A percentile compares a stretch with the other conserved stretches of the same genome.
Evolutionary conservation across 2,888 invertebrate genomes (phyloP).

Genomic region (Andrena minutula): DNA sequence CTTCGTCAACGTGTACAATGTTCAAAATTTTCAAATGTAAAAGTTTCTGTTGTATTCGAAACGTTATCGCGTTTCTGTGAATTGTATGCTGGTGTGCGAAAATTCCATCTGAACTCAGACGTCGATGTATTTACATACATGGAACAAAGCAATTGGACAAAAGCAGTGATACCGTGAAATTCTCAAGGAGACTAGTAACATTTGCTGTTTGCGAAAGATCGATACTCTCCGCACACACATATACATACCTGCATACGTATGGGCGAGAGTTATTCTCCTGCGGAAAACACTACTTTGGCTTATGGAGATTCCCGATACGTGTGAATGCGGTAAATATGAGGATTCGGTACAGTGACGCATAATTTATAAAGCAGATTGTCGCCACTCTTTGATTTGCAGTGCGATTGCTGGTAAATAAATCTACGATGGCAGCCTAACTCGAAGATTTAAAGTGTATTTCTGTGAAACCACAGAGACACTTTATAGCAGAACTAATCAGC

Average conservation of each 20-base stretch:
- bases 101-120: no score
- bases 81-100: no score
- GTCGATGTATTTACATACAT: background rate
- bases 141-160: background rate
- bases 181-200: constrained; percentile 17
- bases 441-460: background rate
- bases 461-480: background rate
- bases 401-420: no score
- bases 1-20: no score
- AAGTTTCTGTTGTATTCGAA: no score
- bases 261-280: constrained; percentile 3
- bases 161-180: background rate
- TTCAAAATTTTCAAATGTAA: no score
- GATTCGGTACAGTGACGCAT: background rate
- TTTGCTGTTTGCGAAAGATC: constrained; percentile 22
- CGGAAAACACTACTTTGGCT: constrained; percentile 13
- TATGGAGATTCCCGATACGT: constrained; percentile 12
- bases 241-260: background rate
- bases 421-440: no score
- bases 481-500: background rate
- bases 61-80: no score
- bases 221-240: background rate
- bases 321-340: constrained; percentile 9
- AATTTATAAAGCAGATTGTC: constrained; percentile 16
- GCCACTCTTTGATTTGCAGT: background rate